phyloP scores from a whole-genome alignment of 2,797 vertebrate genomes.

The Miichthys miiuy region DNA sequence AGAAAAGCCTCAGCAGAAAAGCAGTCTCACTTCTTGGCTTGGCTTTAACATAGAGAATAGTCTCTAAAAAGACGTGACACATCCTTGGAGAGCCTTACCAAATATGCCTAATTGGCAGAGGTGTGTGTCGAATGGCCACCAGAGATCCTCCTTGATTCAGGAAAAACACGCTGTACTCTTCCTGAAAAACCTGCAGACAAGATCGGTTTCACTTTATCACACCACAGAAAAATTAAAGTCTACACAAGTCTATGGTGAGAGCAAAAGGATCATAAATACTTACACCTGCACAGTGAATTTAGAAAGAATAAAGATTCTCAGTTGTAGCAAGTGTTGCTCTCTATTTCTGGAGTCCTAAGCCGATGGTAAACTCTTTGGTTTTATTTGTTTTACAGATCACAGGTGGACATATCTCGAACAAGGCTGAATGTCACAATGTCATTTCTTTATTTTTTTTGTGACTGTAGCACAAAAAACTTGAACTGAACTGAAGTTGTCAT shows the following conservation, averaged over 20 bases:
- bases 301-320: too few species aligned
- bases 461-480: conserved; percentile 34
- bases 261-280: conserved; percentile 18
- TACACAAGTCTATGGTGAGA: conserved; percentile 16
- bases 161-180: conserved; percentile 94
- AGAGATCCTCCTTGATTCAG: conserved; percentile 95
- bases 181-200: conserved; percentile 91
- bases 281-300: conserved; percentile 18
- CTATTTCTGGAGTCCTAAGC: conserved; percentile 45
- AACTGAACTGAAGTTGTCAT: conserved; percentile 39
- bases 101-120: conserved; percentile 93
- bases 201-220: conserved; percentile 41
- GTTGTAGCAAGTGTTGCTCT: conserved; percentile 25
- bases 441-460: conserved; percentile 38
- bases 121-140: conserved; percentile 95
- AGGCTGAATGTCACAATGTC: conserved; percentile 53
- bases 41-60: conserved; percentile 63
- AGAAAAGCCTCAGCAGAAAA: conserved; percentile 56
- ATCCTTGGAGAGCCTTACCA: conserved; percentile 86
- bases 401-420: conserved; percentile 44
- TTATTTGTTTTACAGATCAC: conserved; percentile 62
- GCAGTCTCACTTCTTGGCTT: conserved; percentile 42
- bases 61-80: conserved; percentile 47
- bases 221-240: conserved; percentile 17
- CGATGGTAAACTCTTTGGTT: conserved; percentile 53